A percentile compares a stretch with the other conserved stretches of the same genome.
These are phyloP conservation scores for Darevskia nairensis DNA, from an alignment of 2,797 vertebrate species.

Conservation along the genomic window DNA sequence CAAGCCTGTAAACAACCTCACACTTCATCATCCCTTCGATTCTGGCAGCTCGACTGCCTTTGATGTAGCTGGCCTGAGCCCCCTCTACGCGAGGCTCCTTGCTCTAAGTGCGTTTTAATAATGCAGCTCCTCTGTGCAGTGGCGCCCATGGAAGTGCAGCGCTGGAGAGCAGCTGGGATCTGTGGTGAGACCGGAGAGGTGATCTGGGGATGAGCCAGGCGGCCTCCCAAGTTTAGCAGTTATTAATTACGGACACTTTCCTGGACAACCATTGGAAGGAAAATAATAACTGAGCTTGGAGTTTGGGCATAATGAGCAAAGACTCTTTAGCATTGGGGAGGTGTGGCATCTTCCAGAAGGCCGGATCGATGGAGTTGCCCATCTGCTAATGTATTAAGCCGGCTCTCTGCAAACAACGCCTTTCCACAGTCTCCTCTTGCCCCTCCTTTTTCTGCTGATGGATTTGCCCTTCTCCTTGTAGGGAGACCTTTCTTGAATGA, in stretches of 20 bases:
- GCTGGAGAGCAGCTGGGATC: neutral
- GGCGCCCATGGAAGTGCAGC: accelerated
- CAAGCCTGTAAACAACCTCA: conserved; percentile 45
- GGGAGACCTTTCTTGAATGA: neutral
- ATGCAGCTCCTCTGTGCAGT: neutral
- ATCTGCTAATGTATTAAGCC: conserved; percentile 16
- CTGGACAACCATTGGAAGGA: neutral
- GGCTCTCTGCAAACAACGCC: neutral
- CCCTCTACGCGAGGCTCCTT: conserved; percentile 28
- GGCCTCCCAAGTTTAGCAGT: neutral
- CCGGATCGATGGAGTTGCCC: neutral
- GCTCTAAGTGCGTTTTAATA: conserved; percentile 44
- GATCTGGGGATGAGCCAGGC: conserved; percentile 4
- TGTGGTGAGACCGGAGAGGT: neutral
- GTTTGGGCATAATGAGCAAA: conserved; percentile 41
- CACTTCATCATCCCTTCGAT: conserved; percentile 5
- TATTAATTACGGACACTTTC: conserved; percentile 28
- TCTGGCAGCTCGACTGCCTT: neutral
- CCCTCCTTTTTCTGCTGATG: neutral
- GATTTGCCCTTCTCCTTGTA: neutral
- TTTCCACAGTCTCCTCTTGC: neutral
- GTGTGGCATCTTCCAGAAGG: neutral
- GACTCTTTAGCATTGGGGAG: neutral
- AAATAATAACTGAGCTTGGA: neutral
- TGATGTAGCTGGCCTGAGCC: conserved; percentile 36